Percentiles rank a stretch among this genome's conserved stretches.
phyloP scores from a whole-genome alignment of 1,140 invertebrate genomes.

The Heliconius himera region DNA sequence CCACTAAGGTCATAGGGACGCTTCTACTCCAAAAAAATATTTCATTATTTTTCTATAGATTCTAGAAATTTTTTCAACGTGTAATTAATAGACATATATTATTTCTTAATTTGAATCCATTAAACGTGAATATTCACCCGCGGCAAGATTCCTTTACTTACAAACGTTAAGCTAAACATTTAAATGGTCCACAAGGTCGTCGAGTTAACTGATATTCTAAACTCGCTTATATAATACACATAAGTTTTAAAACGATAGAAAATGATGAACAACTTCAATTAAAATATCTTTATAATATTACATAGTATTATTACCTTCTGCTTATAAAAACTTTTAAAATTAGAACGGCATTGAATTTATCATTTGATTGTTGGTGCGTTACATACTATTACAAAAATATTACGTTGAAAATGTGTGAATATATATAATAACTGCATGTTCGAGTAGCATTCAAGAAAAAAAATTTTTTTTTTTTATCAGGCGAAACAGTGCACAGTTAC shows the following conservation, averaged over 20 bases:
- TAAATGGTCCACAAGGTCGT: constrained; percentile 20
- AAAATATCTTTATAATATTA: background rate
- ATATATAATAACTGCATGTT: background rate
- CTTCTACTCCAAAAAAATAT: background rate
- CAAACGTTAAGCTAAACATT: background rate
- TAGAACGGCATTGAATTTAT: no score
- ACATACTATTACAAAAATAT: no score
- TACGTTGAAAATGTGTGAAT: no score
- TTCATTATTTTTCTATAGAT: no score
- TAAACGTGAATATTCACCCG: background rate
- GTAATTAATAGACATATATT: background rate
- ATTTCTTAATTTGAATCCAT: background rate
- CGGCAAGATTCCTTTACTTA: constrained; percentile 16
- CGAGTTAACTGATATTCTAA: constrained; percentile 17
- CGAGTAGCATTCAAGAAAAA: background rate
- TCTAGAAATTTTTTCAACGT: no score
- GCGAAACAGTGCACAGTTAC: no score
- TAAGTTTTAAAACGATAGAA: background rate
- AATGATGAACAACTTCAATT: background rate
- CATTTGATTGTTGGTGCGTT: no score
- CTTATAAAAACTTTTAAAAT: no score
- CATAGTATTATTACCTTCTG: no score
- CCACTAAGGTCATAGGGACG: background rate
- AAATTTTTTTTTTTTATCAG: background rate
- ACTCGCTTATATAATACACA: background rate